These are phyloP conservation scores for Diadumene lineata DNA, from an alignment of 92 coral and sea anemone species.

Conservation along the genomic window DNA sequence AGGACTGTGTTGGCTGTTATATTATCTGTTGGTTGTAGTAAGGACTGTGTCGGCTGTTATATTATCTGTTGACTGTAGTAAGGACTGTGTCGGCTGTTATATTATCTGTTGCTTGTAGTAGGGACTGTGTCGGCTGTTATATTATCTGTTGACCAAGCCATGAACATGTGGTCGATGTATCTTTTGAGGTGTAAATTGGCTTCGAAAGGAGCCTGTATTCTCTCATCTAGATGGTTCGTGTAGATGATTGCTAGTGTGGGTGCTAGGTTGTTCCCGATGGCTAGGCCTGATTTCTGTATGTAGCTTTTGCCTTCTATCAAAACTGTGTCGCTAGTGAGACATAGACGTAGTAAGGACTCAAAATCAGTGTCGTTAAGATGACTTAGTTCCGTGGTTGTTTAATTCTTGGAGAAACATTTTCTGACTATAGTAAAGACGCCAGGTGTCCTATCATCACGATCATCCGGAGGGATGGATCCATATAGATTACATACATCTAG, in stretches of 20 bases:
- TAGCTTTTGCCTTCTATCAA: constrained; percentile 40
- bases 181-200: too few relatives aligned
- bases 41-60: too few relatives aligned
- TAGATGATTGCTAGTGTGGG: constrained; percentile 29
- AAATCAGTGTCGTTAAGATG: constrained; percentile 25
- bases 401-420: constrained; percentile 27
- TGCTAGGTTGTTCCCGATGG: constrained; percentile 42
- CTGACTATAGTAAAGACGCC: constrained; percentile 29
- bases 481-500: constrained; percentile 47
- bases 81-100: too few relatives aligned
- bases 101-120: too few relatives aligned
- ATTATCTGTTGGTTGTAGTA: too few relatives aligned
- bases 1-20: too few relatives aligned
- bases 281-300: constrained; percentile 44
- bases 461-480: constrained; percentile 48
- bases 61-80: too few relatives aligned
- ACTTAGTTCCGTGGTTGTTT: constrained; percentile 19
- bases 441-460: constrained; percentile 39
- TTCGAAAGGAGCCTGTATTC: too few relatives aligned
- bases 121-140: too few relatives aligned
- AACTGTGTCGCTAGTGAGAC: constrained; percentile 33
- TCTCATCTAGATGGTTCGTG: background rate
- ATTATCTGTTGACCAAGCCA: too few relatives aligned
- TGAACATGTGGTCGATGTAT: too few relatives aligned
- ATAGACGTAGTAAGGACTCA: constrained; percentile 18